Conservation (phyloP, 2,797 vertebrate genomes). For the Bradypus variegatus region DNA sequence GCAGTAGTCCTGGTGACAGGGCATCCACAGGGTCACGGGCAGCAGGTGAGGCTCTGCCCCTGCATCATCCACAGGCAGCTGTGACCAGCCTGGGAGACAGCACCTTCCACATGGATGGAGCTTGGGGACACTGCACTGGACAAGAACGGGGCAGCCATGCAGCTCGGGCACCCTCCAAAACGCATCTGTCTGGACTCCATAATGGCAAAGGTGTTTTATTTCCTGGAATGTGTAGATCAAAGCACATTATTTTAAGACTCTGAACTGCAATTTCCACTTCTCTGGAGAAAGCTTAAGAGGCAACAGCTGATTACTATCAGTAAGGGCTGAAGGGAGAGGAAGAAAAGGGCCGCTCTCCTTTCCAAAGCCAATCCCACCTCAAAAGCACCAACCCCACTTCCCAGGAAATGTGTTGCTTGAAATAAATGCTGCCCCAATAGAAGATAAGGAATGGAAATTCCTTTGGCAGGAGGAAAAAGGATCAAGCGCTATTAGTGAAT, state of each 20-base stretch:
- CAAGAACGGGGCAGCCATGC: rapidly evolving
- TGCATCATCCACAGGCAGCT: too few relatives aligned
- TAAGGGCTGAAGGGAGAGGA: slow-evolving; percentile 45
- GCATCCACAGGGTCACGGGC: rapidly evolving
- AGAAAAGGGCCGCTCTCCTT: slow-evolving; percentile 46
- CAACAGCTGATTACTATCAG: slow-evolving; percentile 66
- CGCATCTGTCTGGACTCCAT: slow-evolving; percentile 68
- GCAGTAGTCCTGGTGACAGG: rapidly evolving
- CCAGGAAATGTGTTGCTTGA: rapidly evolving
- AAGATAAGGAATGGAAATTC: not conserved
- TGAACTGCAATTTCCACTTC: slow-evolving; percentile 73
- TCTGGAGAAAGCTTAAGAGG: slow-evolving; percentile 60
- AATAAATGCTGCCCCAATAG: rapidly evolving
- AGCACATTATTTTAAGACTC: slow-evolving; percentile 69
- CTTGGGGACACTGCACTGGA: not conserved
- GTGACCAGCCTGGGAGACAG: not conserved
- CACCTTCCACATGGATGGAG: rapidly evolving
- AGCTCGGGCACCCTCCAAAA: not conserved
- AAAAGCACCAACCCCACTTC: not conserved
- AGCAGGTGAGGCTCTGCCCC: too few relatives aligned
- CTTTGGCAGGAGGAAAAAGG: not conserved
- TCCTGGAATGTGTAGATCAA: slow-evolving; percentile 76
- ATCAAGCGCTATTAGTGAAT: rapidly evolving
- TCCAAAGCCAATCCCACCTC: slow-evolving; percentile 27
- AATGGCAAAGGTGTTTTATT: slow-evolving; percentile 78